Conservation (phyloP, 2,113 vertebrate genomes). For the Tragelaphus imberbis region DNA sequence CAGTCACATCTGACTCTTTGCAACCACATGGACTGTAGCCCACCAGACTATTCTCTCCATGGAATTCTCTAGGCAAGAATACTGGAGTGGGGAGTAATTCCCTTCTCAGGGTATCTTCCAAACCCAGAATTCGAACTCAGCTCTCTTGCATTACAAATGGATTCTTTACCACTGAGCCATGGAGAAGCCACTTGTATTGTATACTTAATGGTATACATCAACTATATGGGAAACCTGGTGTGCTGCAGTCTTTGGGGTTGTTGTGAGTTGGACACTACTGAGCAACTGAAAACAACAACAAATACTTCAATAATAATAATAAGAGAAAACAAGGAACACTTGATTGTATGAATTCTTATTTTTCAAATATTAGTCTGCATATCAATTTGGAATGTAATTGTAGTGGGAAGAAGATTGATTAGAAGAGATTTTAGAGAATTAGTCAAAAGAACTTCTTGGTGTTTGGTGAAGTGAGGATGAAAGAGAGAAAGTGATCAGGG, state of each 20-base stretch:
- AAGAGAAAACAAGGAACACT: neutral
- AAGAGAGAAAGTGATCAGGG: neutral
- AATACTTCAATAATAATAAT: neutral
- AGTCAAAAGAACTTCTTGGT: neutral
- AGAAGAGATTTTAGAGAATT: neutral
- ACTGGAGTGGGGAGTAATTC: neutral
- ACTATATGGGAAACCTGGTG: neutral
- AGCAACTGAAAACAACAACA: neutral
- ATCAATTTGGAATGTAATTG: neutral
- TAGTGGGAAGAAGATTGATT: neutral
- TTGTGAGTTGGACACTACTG: neutral
- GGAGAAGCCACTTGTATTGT: neutral
- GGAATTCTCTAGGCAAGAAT: neutral
- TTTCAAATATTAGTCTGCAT: neutral
- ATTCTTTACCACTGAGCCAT: neutral
- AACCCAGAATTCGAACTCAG: rapidly evolving
- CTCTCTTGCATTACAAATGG: neutral
- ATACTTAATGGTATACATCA: neutral
- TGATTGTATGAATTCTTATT: neutral
- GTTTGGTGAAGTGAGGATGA: neutral
- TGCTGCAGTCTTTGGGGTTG: neutral
- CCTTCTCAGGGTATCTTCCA: neutral
- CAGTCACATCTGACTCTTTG: neutral
- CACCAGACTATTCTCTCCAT: neutral
- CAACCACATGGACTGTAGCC: neutral